Evolutionary conservation across 1,140 invertebrate species (phyloP).

Genomic region (Anagrus nilaparvatae): DNA sequence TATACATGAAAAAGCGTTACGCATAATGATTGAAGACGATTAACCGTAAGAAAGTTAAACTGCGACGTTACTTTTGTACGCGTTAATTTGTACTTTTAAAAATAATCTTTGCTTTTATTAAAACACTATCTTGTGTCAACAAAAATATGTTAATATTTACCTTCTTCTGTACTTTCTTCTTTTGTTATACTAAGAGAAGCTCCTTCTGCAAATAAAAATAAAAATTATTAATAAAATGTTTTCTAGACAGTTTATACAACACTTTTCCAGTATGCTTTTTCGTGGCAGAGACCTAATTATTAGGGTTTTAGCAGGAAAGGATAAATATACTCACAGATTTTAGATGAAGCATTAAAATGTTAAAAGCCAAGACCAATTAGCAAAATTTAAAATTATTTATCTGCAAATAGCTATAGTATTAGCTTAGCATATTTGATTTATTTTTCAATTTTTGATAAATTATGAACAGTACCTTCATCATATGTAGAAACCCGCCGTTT

Average conservation of each 20-base stretch:
- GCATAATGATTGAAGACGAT: too few relatives aligned
- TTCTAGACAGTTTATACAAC: slow-evolving; percentile 10
- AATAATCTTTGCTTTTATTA: too few relatives aligned
- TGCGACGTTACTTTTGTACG: too few relatives aligned
- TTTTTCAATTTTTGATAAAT: too few relatives aligned
- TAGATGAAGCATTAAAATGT: not conserved
- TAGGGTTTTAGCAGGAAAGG: not conserved
- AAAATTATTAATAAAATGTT: slow-evolving; percentile 3
- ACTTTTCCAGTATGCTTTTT: slow-evolving; percentile 36
- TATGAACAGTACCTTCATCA: slow-evolving; percentile 66
- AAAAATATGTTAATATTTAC: slow-evolving; percentile 19
- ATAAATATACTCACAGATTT: not conserved
- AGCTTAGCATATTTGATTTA: too few relatives aligned
- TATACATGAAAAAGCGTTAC: too few relatives aligned
- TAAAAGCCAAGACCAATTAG: not conserved
- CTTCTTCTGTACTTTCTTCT: slow-evolving; percentile 45
- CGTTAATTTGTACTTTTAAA: too few relatives aligned
- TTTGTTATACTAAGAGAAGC: slow-evolving; percentile 48
- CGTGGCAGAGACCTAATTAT: too few relatives aligned
- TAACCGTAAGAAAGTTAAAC: too few relatives aligned
- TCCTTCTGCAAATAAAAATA: slow-evolving; percentile 40
- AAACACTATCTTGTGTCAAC: too few relatives aligned
- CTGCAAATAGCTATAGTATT: too few relatives aligned
- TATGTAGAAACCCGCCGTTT: slow-evolving; percentile 41
- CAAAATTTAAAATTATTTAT: too few relatives aligned